Evolutionary conservation across 2,888 invertebrate genomes (phyloP).

Genomic region (Artemia sp.): DNA sequence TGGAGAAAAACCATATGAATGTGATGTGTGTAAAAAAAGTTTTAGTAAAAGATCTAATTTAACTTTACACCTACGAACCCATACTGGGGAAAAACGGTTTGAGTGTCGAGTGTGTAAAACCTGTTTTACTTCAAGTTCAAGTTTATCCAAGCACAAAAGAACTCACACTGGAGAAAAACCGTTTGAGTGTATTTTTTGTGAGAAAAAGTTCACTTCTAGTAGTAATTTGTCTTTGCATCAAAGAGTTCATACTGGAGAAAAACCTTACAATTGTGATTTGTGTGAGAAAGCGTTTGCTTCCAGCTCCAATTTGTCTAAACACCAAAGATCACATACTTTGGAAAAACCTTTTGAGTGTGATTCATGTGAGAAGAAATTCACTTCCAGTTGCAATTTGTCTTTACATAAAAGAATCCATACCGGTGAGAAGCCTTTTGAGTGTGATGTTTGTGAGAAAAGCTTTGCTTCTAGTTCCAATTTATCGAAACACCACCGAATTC

Average conservation of each 20-base stretch:
- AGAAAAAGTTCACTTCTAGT: constrained; percentile 26
- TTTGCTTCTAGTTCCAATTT: constrained; percentile 19
- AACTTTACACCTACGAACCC: too few species aligned
- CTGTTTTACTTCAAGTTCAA: too few species aligned
- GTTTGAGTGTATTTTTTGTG: constrained; percentile 26
- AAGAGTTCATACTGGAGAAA: constrained; percentile 25
- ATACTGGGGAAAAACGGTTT: too few species aligned
- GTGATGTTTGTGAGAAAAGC: constrained; percentile 24
- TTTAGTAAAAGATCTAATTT: too few species aligned
- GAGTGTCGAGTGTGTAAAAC: too few species aligned
- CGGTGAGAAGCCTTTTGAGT: constrained; percentile 14
- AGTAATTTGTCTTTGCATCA: constrained; percentile 26
- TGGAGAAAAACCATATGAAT: too few species aligned
- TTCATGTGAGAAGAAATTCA: not conserved
- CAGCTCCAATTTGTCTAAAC: constrained; percentile 26
- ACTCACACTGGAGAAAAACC: constrained; percentile 27
- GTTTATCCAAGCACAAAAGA: not conserved
- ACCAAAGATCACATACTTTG: constrained; percentile 23
- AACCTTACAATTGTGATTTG: constrained; percentile 24
- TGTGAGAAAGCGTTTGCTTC: constrained; percentile 26
- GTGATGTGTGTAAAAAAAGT: too few species aligned
- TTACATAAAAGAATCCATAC: constrained; percentile 12
- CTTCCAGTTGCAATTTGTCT: not conserved
- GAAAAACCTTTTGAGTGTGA: constrained; percentile 5
- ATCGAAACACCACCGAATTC: too few species aligned